Conservation (phyloP, 2,888 invertebrate species). For the Neocrepidodera transversa region DNA sequence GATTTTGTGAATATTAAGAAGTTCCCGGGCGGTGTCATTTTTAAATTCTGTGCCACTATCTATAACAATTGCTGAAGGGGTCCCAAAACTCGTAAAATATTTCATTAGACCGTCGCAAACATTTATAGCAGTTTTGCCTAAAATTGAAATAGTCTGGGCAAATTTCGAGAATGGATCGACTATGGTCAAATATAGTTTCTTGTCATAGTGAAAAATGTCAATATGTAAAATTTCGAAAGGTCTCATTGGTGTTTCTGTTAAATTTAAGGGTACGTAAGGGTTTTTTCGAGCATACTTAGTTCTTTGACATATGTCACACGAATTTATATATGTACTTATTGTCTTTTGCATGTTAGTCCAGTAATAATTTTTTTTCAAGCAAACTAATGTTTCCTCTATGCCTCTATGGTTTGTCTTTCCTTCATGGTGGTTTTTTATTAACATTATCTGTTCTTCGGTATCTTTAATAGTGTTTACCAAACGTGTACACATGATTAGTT, state of each 20-base stretch:
- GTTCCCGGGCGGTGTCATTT: conserved; percentile 7
- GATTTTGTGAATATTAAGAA: conserved; percentile 23
- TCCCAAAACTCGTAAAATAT: conserved; percentile 15
- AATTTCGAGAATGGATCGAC: conserved; percentile 20
- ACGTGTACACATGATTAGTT: background rate
- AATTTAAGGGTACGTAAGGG: background rate
- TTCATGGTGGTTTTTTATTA: background rate
- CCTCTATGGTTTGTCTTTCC: conserved; percentile 11
- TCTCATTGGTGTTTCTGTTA: conserved; percentile 12
- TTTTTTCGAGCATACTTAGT: conserved; percentile 24
- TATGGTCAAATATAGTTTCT: conserved; percentile 15
- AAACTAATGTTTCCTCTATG: background rate
- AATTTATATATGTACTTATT: conserved; percentile 13
- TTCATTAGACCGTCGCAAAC: conserved; percentile 8
- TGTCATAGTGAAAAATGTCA: conserved; percentile 1
- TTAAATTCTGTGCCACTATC: conserved; percentile 25
- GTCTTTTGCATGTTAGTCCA: conserved; percentile 15
- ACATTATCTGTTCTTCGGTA: conserved; percentile 1
- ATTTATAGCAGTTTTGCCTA: conserved; percentile 7
- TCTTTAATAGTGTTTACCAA: background rate
- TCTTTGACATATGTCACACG: conserved; percentile 17
- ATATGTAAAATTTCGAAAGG: conserved; percentile 7
- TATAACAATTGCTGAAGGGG: conserved; percentile 1
- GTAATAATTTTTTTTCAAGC: conserved; percentile 9
- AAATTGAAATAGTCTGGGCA: conserved; percentile 14